These are phyloP conservation scores for Sinhomidia bicolor DNA, from an alignment of 2,888 invertebrate species.

Conservation along the genomic window DNA sequence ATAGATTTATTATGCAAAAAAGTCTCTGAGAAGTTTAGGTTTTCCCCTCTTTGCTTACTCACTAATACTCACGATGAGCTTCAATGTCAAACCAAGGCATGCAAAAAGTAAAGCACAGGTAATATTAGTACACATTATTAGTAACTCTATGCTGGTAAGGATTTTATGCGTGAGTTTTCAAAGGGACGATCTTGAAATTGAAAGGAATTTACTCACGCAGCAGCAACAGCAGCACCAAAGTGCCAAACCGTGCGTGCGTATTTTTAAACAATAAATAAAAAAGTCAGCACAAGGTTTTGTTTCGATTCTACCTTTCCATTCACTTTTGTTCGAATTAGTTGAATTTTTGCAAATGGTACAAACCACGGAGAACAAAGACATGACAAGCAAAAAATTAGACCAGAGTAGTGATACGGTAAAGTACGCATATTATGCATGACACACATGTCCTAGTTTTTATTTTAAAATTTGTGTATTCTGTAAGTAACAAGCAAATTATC, in stretches of 20 bases:
- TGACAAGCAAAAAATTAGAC: neutral
- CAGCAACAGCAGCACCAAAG: neutral
- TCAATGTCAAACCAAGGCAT: neutral
- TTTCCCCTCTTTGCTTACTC: neutral
- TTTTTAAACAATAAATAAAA: neutral
- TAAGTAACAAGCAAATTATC: too few relatives aligned
- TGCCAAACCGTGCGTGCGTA: neutral
- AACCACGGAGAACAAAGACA: neutral
- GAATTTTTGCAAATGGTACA: neutral
- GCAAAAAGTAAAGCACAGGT: neutral
- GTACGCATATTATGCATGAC: neutral
- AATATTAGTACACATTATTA: neutral
- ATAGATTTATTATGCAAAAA: constrained; percentile 38
- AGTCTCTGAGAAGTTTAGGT: neutral
- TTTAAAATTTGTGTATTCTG: too few relatives aligned
- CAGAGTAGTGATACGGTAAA: too few relatives aligned
- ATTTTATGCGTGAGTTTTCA: constrained; percentile 26
- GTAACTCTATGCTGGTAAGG: neutral
- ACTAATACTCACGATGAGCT: neutral
- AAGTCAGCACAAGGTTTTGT: constrained; percentile 35
- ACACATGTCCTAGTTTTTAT: neutral
- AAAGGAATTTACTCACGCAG: constrained; percentile 51
- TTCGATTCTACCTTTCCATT: constrained; percentile 36
- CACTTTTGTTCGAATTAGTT: constrained; percentile 41
- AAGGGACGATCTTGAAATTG: constrained; percentile 60